A percentile compares a stretch with the other conserved stretches of the same genome.
Evolutionary conservation across 30 jellyfish, hydroid and myxozoan genomes (phyloP).

Genomic region (Sanderia malayensis): DNA sequence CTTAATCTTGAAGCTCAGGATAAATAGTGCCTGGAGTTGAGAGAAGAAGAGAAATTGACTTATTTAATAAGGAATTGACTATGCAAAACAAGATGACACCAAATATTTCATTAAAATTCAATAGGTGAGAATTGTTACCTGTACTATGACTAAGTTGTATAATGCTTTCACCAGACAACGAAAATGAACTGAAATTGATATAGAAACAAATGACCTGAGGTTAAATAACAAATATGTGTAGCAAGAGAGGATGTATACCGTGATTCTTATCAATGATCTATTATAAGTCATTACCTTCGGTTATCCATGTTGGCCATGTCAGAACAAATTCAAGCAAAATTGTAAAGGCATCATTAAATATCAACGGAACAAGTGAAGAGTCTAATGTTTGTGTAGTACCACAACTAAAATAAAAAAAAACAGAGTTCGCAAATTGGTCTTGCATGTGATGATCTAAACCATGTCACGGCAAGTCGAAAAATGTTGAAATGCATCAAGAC

Average conservation of each 20-base stretch:
- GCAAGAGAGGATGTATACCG: too few species aligned
- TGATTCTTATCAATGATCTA: too few species aligned
- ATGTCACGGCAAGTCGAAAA: too few species aligned
- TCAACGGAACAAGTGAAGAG: conserved; percentile 38
- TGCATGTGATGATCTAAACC: too few species aligned
- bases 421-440: too few species aligned
- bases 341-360: conserved; percentile 44
- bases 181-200: conserved; percentile 25
- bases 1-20: not conserved
- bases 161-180: conserved; percentile 34
- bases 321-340: conserved; percentile 61
- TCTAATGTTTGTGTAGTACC: too few species aligned
- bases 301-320: conserved; percentile 76
- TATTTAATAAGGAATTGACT: not conserved
- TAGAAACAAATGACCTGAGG: too few species aligned
- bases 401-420: conserved; percentile 14
- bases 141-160: conserved; percentile 26
- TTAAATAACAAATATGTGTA: too few species aligned
- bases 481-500: too few species aligned
- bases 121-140: conserved; percentile 36
- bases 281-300: conserved; percentile 58
- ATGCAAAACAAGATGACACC: too few species aligned
- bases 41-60: not conserved
- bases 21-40: conserved; percentile 22
- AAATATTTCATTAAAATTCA: too few species aligned